These are phyloP conservation scores for Drosophila ogumai DNA, from an alignment of 1,140 invertebrate species.

Conservation along the genomic window DNA sequence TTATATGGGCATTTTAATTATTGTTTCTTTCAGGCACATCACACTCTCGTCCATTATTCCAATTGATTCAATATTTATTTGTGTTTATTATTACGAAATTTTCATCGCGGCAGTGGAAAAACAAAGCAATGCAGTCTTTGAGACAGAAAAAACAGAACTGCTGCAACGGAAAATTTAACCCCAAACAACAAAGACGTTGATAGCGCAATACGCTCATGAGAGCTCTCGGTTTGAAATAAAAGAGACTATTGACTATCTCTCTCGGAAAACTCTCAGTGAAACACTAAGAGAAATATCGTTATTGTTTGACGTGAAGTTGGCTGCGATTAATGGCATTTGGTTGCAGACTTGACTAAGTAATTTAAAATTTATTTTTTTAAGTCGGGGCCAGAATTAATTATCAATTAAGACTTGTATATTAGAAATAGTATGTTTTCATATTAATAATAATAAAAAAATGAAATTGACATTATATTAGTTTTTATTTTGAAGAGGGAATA, in stretches of 20 bases:
- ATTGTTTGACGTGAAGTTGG: conserved; percentile 66
- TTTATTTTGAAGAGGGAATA: no score
- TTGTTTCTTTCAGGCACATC: neutral
- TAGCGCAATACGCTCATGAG: conserved; percentile 23
- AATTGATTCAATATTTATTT: conserved; percentile 13
- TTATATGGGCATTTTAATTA: neutral
- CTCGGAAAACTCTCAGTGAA: conserved; percentile 36
- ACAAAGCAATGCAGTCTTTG: conserved; percentile 28
- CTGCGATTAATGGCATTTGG: conserved; percentile 27
- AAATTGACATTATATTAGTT: neutral
- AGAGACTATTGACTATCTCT: neutral
- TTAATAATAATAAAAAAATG: neutral
- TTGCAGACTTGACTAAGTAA: conserved; percentile 5
- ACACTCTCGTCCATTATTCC: neutral
- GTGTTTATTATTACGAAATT: conserved; percentile 49
- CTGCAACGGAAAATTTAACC: conserved; percentile 62
- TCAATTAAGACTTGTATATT: neutral
- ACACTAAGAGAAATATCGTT: conserved; percentile 21
- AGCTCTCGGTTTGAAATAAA: conserved; percentile 2
- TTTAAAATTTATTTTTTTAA: neutral
- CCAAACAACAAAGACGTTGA: conserved; percentile 43
- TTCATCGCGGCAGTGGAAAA: conserved; percentile 22
- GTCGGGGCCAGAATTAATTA: neutral
- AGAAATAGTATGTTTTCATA: neutral
- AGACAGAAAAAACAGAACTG: conserved; percentile 25